Evolutionary conservation across 2,888 invertebrate species (phyloP).

Genomic region (Nezara viridula): DNA sequence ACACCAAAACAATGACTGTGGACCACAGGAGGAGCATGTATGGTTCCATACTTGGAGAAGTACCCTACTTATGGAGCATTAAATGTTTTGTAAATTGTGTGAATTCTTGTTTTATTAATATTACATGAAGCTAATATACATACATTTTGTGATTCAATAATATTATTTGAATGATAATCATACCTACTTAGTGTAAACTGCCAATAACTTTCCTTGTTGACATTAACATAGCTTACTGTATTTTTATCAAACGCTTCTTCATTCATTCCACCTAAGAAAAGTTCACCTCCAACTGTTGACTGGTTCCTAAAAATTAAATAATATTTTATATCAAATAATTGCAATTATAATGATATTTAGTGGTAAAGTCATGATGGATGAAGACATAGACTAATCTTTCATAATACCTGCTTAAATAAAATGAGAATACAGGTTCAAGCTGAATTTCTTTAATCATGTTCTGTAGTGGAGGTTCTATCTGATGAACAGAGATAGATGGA

Average conservation of each 20-base stretch:
- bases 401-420: slow-evolving; percentile 45
- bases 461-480: not conserved
- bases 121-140: too few relatives aligned
- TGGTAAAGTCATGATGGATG: not conserved
- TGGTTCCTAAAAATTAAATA: slow-evolving; percentile 62
- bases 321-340: not conserved
- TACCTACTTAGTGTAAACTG: slow-evolving; percentile 91
- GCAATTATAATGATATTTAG: not conserved
- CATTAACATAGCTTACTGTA: slow-evolving; percentile 85
- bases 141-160: not conserved
- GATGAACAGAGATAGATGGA: not conserved
- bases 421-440: slow-evolving; percentile 23
- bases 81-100: too few relatives aligned
- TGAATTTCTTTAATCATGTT: not conserved
- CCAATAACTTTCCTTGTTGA: slow-evolving; percentile 91
- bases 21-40: too few relatives aligned
- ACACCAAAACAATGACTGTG: too few relatives aligned
- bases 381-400: too few relatives aligned
- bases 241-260: slow-evolving; percentile 88
- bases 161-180: slow-evolving; percentile 49
- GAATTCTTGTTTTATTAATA: too few relatives aligned
- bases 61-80: too few relatives aligned
- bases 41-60: too few relatives aligned
- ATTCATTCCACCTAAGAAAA: slow-evolving; percentile 95
- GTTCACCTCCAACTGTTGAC: slow-evolving; percentile 83